Percentiles rank a stretch among this genome's conserved stretches.
phyloP scores from a whole-genome alignment of 2,888 invertebrate genomes.

The Orthonychiurus folsomi region DNA sequence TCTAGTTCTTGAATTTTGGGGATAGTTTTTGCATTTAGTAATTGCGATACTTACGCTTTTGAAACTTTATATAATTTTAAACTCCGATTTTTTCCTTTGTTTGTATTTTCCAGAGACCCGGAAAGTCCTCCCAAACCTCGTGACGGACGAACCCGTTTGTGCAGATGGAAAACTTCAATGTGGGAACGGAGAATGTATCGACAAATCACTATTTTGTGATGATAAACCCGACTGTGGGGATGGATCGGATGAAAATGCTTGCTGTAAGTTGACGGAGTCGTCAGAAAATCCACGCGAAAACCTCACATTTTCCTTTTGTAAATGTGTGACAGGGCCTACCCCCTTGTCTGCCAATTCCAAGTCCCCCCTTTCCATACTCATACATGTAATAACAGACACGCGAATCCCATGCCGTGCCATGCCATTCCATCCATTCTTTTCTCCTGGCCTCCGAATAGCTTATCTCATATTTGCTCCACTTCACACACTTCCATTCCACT shows the following conservation, averaged over 20 bases:
- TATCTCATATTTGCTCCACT: slow-evolving; percentile 27
- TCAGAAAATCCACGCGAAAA: not conserved
- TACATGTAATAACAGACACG: not conserved
- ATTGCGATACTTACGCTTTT: too few relatives aligned
- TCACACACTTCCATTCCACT: slow-evolving; percentile 16
- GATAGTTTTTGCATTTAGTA: too few relatives aligned
- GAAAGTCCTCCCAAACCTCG: slow-evolving; percentile 75
- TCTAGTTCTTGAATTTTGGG: not conserved
- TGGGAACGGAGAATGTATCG: slow-evolving; percentile 84
- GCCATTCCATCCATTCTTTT: not conserved
- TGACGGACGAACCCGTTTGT: slow-evolving; percentile 87
- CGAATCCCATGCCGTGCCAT: not conserved
- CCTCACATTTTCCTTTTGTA: not conserved
- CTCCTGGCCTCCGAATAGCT: slow-evolving; percentile 10
- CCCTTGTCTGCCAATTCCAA: not conserved
- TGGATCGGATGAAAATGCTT: slow-evolving; percentile 89
- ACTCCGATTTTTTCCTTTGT: slow-evolving; percentile 7
- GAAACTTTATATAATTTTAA: too few relatives aligned
- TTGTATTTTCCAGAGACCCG: slow-evolving; percentile 64
- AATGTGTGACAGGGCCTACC: not conserved
- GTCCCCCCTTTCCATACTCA: not conserved
- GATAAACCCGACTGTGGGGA: slow-evolving; percentile 87
- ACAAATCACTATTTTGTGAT: slow-evolving; percentile 85
- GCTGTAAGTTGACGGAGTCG: slow-evolving; percentile 61
- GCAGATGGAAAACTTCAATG: slow-evolving; percentile 82